Evolutionary conservation across 1,140 invertebrate genomes (phyloP).

Genomic region (Habropoda laboriosa): DNA sequence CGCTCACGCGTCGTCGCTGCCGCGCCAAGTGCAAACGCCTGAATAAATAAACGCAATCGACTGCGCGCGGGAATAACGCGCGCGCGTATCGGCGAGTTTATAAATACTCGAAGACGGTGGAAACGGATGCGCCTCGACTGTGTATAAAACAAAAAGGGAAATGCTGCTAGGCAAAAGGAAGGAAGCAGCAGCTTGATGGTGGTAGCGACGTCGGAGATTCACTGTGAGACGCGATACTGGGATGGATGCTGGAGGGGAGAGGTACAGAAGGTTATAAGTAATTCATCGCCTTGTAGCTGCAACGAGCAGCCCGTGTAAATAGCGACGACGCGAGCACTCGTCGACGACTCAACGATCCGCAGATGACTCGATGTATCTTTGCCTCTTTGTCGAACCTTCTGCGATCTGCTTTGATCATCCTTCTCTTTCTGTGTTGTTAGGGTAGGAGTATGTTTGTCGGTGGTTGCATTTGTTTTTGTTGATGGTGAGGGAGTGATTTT

Average conservation of each 20-base stretch:
- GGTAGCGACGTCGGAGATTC: neutral
- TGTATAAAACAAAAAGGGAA: neutral
- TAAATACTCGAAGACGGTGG: constrained; percentile 39
- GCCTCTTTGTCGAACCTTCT: neutral
- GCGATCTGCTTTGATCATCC: neutral
- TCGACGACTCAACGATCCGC: neutral
- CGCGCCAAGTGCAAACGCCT: constrained; percentile 47
- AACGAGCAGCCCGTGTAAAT: constrained; percentile 47
- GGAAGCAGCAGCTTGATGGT: neutral
- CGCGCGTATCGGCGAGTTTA: constrained; percentile 34
- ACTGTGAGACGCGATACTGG: constrained; percentile 17
- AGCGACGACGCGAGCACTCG: constrained; percentile 28
- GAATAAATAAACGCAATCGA: constrained; percentile 49
- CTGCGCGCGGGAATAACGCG: neutral
- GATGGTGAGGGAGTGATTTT: too few species aligned
- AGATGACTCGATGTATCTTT: constrained; percentile 15
- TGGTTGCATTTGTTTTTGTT: too few species aligned
- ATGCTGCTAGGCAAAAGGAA: neutral
- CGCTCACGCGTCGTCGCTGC: neutral
- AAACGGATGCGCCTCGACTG: neutral
- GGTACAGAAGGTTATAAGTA: constrained; percentile 55
- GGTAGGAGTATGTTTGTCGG: too few species aligned
- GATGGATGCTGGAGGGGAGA: neutral
- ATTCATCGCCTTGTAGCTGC: constrained; percentile 59
- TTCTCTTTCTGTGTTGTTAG: neutral